Evolutionary conservation across 2,113 vertebrate genomes (phyloP).

Genomic region (Hemiprocne comata): DNA sequence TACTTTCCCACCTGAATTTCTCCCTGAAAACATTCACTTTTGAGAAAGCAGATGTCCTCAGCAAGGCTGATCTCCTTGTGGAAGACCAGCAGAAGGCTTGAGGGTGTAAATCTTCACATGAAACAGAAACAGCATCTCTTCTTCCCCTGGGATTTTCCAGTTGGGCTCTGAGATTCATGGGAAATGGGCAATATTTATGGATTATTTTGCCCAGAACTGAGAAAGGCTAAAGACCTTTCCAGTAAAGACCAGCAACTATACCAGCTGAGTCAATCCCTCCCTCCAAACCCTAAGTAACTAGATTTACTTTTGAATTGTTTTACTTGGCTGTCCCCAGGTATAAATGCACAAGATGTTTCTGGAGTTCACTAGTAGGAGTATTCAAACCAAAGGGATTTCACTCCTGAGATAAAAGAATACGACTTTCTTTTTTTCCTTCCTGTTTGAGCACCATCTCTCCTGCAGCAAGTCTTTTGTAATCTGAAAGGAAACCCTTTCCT

Average conservation of each 20-base stretch:
- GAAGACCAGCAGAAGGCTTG: background rate
- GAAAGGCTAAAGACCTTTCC: background rate
- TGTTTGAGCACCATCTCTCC: constrained; percentile 27
- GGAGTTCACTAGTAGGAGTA: background rate
- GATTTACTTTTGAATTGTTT: background rate
- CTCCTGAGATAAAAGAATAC: constrained; percentile 14
- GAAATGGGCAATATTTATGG: background rate
- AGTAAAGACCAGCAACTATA: background rate
- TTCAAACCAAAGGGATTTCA: background rate
- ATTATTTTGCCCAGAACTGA: background rate
- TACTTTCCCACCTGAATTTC: background rate
- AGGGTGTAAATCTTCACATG: background rate
- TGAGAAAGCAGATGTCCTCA: background rate
- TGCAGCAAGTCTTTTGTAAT: constrained; percentile 29
- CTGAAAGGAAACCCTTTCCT: constrained; percentile 60
- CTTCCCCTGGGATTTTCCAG: background rate
- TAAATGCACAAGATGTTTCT: background rate
- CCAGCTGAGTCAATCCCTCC: background rate
- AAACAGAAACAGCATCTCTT: background rate
- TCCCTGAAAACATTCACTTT: background rate
- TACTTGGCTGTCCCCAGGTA: background rate
- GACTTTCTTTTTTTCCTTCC: background rate
- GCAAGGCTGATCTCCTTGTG: background rate
- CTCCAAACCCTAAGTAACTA: background rate
- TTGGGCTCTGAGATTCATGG: background rate